Evolutionary conservation across 1,140 invertebrate genomes (phyloP), one percentile per base, ranked within the genome.

Genomic region (Maniola jurtina): DNA sequence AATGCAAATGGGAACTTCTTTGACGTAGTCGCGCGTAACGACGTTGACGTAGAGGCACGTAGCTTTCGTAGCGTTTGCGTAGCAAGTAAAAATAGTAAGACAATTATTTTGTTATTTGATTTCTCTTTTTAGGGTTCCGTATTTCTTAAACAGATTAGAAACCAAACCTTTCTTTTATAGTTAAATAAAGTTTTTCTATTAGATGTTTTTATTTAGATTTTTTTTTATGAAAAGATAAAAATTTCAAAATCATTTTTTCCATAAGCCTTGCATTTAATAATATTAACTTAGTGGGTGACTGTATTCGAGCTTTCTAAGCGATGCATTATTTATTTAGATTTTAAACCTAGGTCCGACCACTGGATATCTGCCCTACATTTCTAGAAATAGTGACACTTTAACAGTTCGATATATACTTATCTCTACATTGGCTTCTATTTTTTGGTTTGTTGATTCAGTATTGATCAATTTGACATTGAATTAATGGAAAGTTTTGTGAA

Each of bases 31-130:
- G 6, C 13, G 45, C 5, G 11, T 47, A 42, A 13, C 40, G 13
- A 42, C 1, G 40, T 42, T 38, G 45, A 47, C n/a, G n/a, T 47
- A 50, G 14, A 50, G 25, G 13, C 16, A 36, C 47, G 34, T 54
- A 52, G 35, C 48, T 52, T 52, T 35, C 14, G 60, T 52, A 61
- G 47, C 45, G 48, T 10, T 40, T 52, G 48, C 47, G 47, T 61
- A 61, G 60, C 7, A 50, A 50, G 16, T 48, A 9, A 14, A 13
- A 60, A n/a, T 34, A 47, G 16, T 34, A 11, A 45, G 13, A 25
- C 11, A 40, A 9, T 40, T 40, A 40, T 7, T 40, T 3, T 11
- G n/a, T n/a, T n/a, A n/a, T 40, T 40, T 40, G 2, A 40, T 9
- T 40, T 9, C 10, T 40, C 10, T 25, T 25, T 25, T 25, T 25